Conservation (phyloP, 1,140 invertebrate genomes). For the Adelges cooleyi region DNA sequence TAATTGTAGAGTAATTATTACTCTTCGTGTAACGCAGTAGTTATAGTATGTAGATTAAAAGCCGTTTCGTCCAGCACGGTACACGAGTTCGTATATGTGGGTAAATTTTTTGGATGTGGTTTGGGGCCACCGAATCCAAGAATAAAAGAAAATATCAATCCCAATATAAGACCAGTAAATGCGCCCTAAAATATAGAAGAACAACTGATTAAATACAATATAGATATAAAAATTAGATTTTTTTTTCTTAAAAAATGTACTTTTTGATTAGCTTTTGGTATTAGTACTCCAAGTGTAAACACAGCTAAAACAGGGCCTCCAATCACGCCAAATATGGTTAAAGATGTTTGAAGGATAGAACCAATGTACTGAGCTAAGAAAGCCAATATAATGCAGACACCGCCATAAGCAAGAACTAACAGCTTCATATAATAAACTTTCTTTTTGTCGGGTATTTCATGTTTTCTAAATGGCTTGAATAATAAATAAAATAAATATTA, state of each 20-base stretch:
- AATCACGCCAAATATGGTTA: slow-evolving; percentile 68
- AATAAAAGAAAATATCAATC: slow-evolving; percentile 63
- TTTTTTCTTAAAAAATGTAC: slow-evolving; percentile 33
- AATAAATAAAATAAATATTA: background rate
- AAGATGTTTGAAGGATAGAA: slow-evolving; percentile 57
- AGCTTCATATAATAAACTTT: slow-evolving; percentile 43
- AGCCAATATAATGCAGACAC: slow-evolving; percentile 56
- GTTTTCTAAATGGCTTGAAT: slow-evolving; percentile 23
- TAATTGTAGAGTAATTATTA: background rate
- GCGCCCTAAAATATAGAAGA: slow-evolving; percentile 45
- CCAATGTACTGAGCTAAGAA: slow-evolving; percentile 60
- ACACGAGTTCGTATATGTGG: slow-evolving; percentile 26
- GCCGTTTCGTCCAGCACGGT: background rate
- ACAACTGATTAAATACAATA: background rate
- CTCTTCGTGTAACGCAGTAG: background rate
- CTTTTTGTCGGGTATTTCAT: slow-evolving; percentile 6
- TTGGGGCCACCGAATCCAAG: slow-evolving; percentile 74
- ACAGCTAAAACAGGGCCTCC: slow-evolving; percentile 68
- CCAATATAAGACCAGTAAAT: slow-evolving; percentile 49
- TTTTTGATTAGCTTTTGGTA: slow-evolving; percentile 48
- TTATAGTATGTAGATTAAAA: background rate
- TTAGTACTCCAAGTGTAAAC: slow-evolving; percentile 67
- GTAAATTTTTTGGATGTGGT: slow-evolving; percentile 40
- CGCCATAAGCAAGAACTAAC: slow-evolving; percentile 54
- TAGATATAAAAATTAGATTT: too few species aligned